Evolutionary conservation across 2,888 invertebrate species (phyloP), one percentile per base, ranked within the genome.

Genomic region (Plagiodera versicolora): DNA sequence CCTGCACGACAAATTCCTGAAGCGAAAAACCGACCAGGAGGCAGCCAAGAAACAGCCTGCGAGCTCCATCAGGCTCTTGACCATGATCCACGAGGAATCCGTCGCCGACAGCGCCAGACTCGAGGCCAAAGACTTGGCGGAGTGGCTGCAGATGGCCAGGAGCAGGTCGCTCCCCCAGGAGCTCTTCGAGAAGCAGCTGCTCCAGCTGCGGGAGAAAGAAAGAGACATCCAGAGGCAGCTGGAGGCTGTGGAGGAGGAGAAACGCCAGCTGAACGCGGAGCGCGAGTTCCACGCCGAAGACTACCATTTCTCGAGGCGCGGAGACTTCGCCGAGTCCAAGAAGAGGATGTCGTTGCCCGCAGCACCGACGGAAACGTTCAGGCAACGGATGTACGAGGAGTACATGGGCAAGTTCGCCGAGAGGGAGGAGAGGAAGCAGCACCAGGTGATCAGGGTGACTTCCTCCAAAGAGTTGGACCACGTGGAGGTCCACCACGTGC

Each of bases 371-470:
- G 89, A 92, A 77, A 82, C 86, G 45, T 86, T 90, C 70, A 86
- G 92, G 6, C 88, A 89, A 67, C 87, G 88, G 79, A 93, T 94
- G 92, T 93, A 91, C 79, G 85, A 90, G 70, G 93, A 93, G 77
- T 93, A 92, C 81, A 85, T 92, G 75, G 83, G 84, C 73, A 89
- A 92, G 80, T 88, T 93, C 72, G 87, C 89, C 4, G 89, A 90
- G 75, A 84, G 92, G 10, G 87, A 90, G 71, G 89, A 92, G 73
- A 83, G 94, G 47, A 89, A 89, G 69, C 86, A 90, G 63, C 88
- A 90, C 56, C 92, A 91, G 80, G 86, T 92, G 18, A 89, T 94
- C 14, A 92, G 91, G 83, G 87, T 93, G 61, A 89, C 90, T 0
- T 86, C 87, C 11, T 75, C 28, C 14, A 67, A 70, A 20, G 70